Conservation (phyloP, 2,113 vertebrate genomes). For the Protobothrops flavoviridis region DNA sequence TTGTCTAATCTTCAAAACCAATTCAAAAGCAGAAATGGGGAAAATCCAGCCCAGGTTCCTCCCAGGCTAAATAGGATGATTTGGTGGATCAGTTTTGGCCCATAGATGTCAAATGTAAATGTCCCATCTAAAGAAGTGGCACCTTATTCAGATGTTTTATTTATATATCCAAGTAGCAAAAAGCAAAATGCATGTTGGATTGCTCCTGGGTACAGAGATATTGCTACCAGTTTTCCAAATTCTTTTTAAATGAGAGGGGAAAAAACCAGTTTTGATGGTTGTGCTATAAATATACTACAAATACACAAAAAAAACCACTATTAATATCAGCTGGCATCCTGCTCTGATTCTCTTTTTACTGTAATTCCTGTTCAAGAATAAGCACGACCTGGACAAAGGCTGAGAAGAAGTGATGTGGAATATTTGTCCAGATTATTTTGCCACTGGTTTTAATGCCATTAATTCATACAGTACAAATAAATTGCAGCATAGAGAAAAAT, state of each 20-base stretch:
- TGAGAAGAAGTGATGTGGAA: background rate
- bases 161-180: background rate
- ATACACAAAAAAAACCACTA: background rate
- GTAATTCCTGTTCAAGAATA: background rate
- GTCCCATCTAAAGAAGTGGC: background rate
- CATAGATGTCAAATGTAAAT: background rate
- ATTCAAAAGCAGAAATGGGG: background rate
- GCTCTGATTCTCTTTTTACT: background rate
- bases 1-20: too few species aligned
- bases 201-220: background rate
- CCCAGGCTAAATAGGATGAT: background rate
- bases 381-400: background rate
- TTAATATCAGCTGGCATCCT: background rate
- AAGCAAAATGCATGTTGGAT: background rate
- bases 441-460: background rate
- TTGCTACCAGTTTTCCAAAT: background rate
- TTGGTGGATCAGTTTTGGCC: background rate
- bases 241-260: background rate
- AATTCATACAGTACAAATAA: background rate
- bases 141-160: background rate
- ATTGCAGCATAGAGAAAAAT: background rate
- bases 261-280: background rate
- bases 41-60: background rate
- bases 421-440: background rate
- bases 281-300: background rate